Evolutionary conservation across 2,888 invertebrate genomes (phyloP).

Genomic region (Hanleya hanleyi): DNA sequence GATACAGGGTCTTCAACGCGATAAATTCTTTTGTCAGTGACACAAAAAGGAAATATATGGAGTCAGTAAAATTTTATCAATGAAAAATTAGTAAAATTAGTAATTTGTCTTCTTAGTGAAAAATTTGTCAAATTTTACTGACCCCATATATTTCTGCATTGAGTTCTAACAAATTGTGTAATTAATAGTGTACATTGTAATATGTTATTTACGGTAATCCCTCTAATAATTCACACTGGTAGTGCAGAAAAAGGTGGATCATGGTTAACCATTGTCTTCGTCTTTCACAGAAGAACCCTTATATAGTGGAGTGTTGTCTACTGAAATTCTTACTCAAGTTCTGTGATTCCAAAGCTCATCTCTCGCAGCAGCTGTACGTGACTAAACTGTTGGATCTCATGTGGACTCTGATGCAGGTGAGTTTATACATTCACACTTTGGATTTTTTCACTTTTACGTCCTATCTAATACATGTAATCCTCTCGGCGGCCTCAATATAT

Average conservation of each 20-base stretch:
- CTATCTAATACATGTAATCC: not conserved
- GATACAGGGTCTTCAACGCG: no score
- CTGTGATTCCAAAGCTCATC: slow-evolving; percentile 55
- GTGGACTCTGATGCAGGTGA: slow-evolving; percentile 81
- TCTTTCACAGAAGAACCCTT: slow-evolving; percentile 76
- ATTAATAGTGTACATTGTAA: no score
- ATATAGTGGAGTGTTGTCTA: slow-evolving; percentile 82
- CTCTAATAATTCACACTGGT: not conserved
- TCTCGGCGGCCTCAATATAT: no score
- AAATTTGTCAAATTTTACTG: no score
- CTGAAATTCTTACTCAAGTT: slow-evolving; percentile 76
- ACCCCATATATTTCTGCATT: no score
- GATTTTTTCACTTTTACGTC: not conserved
- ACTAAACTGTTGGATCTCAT: slow-evolving; percentile 77
- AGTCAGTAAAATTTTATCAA: no score
- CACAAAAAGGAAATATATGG: no score
- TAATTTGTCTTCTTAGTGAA: no score
- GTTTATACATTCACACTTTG: not conserved
- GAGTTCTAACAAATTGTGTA: no score
- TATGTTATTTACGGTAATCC: no score
- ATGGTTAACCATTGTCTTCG: not conserved
- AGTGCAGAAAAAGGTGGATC: not conserved
- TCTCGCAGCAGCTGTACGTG: slow-evolving; percentile 43
- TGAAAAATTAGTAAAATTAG: no score
- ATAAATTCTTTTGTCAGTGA: no score